Evolutionary conservation across 2,113 vertebrate genomes (phyloP), one percentile per base, ranked within the genome.

Genomic region (Chroicocephalus ridibundus): DNA sequence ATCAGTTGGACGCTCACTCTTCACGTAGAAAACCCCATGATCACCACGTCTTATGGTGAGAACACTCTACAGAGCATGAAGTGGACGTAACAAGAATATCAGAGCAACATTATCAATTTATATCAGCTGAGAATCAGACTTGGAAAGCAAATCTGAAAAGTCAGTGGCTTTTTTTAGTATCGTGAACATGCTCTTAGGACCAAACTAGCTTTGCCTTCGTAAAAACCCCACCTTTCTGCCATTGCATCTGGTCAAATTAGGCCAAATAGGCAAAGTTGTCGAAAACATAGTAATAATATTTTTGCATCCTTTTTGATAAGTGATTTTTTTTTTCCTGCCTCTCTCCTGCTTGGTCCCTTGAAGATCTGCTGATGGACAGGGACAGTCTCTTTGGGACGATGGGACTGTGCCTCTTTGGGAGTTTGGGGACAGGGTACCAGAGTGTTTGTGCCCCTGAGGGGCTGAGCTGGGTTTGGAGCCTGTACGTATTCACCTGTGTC

Each of bases 41-140:
- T 31, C 0, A 0, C 69, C 17, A 3, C 32, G 31, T 36, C 49
- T 9, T 26, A 11, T 58, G 57, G 40, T 0, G 2, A 32, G 66
- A 58, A 9, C 7, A 0, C 71, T 12, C 40, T 60, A 12, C 57
- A 27, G 86, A 68, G 54, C 62, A 61, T 2, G 9, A 60, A 65
- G 58, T 62, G 80, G 29, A 64, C 11, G 5, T 69, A 0, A 40
- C 82, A 82, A 66, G 70, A 80, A 7, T 51, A 65, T 47, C 75
- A 90, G 54, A 93, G 66, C 70, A 70, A 9, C 52, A 15, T 70
- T 47, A 62, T 38, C 78, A 46, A 19, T 85, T 95, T 82, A 77
- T 54, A 38, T 44, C 70, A 85, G 66, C 78, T 82, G 62, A 76
- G 70, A 77, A 74, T 44, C 46, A 51, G 62, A 6, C 38, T 54